phyloP scores from a whole-genome alignment of 2,888 invertebrate genomes.

The Pecten maximus region DNA sequence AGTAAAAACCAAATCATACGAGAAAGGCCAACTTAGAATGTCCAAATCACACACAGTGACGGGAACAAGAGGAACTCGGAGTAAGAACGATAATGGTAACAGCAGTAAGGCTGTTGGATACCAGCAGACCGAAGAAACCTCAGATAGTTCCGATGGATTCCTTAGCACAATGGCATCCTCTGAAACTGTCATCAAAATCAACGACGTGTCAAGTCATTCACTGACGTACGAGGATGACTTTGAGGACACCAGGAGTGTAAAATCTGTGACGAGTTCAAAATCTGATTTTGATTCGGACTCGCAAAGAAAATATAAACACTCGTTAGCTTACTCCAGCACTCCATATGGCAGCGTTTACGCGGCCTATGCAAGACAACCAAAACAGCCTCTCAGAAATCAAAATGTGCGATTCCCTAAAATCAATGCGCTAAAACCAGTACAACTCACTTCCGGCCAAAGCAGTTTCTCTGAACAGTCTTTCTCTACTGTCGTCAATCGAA shows the following conservation, averaged over 20 bases:
- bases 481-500: neutral
- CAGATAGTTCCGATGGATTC: neutral
- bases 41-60: neutral
- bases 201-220: neutral
- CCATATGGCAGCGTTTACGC: neutral
- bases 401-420: constrained; percentile 36
- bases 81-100: neutral
- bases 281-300: neutral
- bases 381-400: neutral
- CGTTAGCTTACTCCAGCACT: neutral
- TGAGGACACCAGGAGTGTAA: neutral
- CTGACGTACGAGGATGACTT: neutral
- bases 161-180: neutral
- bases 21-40: neutral
- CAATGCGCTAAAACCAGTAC: constrained; percentile 38
- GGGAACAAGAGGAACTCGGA: neutral
- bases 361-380: neutral
- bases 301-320: neutral
- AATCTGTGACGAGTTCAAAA: neutral
- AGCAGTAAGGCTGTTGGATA: neutral
- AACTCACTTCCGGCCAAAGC: constrained; percentile 24
- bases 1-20: neutral
- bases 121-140: neutral
- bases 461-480: neutral
- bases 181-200: neutral